Evolutionary conservation across 1,140 invertebrate genomes (phyloP).

Genomic region (Rhynchophorus ferrugineus): DNA sequence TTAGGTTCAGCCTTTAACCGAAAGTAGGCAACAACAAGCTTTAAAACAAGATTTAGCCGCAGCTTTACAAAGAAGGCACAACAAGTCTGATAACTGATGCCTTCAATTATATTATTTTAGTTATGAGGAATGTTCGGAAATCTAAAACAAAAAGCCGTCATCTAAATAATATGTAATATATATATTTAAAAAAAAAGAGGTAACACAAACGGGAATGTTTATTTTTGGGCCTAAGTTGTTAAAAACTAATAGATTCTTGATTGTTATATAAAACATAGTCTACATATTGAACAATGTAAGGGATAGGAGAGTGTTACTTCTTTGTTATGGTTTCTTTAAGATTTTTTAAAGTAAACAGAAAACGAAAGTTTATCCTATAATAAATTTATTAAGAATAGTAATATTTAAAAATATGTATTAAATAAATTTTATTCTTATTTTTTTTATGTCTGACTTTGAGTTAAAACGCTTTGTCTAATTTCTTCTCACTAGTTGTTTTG

Average conservation of each 20-base stretch:
- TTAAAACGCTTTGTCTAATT: too few relatives aligned
- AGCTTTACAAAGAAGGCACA: conserved; percentile 70
- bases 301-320: not conserved
- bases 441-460: too few relatives aligned
- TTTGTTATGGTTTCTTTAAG: not conserved
- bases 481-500: too few relatives aligned
- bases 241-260: not conserved
- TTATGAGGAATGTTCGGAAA: conserved; percentile 20
- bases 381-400: not conserved
- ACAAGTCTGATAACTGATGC: conserved; percentile 49
- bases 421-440: too few relatives aligned
- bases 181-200: not conserved
- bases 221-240: not conserved
- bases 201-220: not conserved
- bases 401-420: too few relatives aligned
- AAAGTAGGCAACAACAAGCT: conserved; percentile 73
- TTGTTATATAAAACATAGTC: not conserved
- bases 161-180: too few relatives aligned
- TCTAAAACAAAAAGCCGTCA: not conserved
- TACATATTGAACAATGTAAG: not conserved
- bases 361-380: too few relatives aligned
- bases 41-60: conserved; percentile 80
- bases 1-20: conserved; percentile 65
- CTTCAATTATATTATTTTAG: conserved; percentile 25
- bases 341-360: too few relatives aligned